phyloP scores from a whole-genome alignment of 2,113 vertebrate species.

The Xiphophorus couchianus region DNA sequence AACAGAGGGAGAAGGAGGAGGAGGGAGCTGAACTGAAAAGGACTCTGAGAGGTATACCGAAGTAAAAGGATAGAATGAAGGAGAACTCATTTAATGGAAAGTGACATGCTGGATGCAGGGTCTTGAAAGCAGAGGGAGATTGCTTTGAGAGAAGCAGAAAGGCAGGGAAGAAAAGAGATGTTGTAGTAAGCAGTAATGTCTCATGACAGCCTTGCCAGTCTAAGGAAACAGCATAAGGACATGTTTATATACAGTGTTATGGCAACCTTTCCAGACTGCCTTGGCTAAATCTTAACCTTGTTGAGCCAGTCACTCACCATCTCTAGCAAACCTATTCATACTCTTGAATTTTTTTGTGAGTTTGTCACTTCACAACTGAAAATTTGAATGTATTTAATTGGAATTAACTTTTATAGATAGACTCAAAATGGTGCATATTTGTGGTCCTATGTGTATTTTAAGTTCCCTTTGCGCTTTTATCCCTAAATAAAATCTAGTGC shows the following conservation, averaged over 20 bases:
- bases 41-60: constrained; percentile 51
- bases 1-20: constrained; percentile 59
- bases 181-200: constrained; percentile 47
- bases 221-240: constrained; percentile 51
- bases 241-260: constrained; percentile 59
- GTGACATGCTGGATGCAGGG: constrained; percentile 36
- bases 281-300: constrained; percentile 14
- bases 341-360: background rate
- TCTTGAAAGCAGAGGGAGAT: constrained; percentile 21
- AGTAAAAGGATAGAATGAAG: constrained; percentile 49
- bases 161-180: constrained; percentile 7
- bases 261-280: constrained; percentile 34
- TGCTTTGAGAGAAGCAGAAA: constrained; percentile 26
- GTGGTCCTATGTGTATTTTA: background rate
- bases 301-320: constrained; percentile 24
- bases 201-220: constrained; percentile 55
- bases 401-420: background rate
- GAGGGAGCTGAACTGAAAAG: constrained; percentile 20
- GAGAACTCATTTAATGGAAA: constrained; percentile 46
- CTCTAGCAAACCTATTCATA: constrained; percentile 1
- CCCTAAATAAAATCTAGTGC: too few relatives aligned
- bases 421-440: background rate
- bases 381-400: background rate
- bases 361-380: background rate
- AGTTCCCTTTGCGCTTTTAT: too few relatives aligned